Conservation (phyloP, 2,888 invertebrate genomes). For the Diarsia brunnea region DNA sequence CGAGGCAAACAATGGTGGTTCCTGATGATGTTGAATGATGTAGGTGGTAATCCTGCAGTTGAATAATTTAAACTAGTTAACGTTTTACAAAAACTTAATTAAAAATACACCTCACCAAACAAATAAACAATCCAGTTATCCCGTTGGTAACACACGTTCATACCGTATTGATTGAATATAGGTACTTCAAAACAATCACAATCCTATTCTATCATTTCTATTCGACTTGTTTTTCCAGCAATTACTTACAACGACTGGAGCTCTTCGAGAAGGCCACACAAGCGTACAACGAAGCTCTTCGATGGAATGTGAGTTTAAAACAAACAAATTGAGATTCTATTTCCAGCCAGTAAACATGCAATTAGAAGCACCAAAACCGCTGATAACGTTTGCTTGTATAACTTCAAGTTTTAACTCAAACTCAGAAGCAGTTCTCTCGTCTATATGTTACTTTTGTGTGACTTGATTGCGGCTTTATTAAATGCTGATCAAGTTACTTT, state of each 20-base stretch:
- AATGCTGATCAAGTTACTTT: neutral
- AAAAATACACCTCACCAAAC: neutral
- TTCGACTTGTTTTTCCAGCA: slow-evolving; percentile 74
- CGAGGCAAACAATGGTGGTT: neutral
- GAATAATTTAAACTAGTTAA: too few species aligned
- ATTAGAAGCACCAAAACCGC: slow-evolving; percentile 71
- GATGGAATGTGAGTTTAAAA: slow-evolving; percentile 85
- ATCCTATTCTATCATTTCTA: slow-evolving; percentile 17
- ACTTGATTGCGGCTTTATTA: neutral
- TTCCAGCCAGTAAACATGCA: slow-evolving; percentile 74
- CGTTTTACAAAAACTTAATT: too few species aligned
- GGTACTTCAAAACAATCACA: slow-evolving; percentile 26
- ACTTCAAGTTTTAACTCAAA: slow-evolving; percentile 51
- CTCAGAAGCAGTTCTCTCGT: slow-evolving; percentile 16
- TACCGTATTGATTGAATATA: slow-evolving; percentile 6
- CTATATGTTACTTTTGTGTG: slow-evolving; percentile 17
- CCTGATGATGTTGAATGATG: neutral
- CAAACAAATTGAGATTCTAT: slow-evolving; percentile 74
- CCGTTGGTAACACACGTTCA: neutral
- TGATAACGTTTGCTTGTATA: slow-evolving; percentile 72
- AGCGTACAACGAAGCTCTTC: slow-evolving; percentile 86
- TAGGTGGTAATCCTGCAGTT: too few species aligned
- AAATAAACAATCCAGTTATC: neutral
- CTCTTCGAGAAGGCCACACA: slow-evolving; percentile 86
- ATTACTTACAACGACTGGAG: slow-evolving; percentile 87